Evolutionary conservation across 2,888 invertebrate species (phyloP).

Genomic region (Phanerotoma sp.): DNA sequence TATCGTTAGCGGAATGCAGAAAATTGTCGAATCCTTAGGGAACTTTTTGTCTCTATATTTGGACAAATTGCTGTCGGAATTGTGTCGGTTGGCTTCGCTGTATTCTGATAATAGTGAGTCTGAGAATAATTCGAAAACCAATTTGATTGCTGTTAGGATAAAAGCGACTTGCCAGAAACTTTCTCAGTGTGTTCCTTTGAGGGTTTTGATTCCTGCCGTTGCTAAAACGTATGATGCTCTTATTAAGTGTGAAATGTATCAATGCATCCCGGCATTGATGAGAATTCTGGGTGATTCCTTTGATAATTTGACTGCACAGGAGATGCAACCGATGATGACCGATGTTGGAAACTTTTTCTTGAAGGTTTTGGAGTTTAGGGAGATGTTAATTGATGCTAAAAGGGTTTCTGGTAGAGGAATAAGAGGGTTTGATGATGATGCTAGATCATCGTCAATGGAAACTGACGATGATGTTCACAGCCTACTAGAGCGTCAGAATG

Average conservation of each 20-base stretch:
- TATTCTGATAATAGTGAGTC: conserved; percentile 49
- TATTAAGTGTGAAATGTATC: conserved; percentile 63
- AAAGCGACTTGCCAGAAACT: conserved; percentile 68
- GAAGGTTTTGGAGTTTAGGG: conserved; percentile 69
- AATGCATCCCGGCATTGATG: conserved; percentile 73
- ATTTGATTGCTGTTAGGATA: conserved; percentile 62
- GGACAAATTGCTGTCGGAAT: conserved; percentile 68
- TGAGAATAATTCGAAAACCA: conserved; percentile 53
- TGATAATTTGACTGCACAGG: conserved; percentile 63
- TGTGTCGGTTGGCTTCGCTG: conserved; percentile 61
- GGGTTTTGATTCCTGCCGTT: conserved; percentile 76
- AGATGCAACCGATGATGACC: conserved; percentile 67
- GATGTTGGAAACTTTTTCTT: conserved; percentile 77
- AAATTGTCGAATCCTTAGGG: conserved; percentile 79
- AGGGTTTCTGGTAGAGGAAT: too few relatives aligned
- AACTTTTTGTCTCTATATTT: conserved; percentile 86
- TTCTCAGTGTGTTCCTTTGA: conserved; percentile 67
- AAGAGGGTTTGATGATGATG: too few relatives aligned
- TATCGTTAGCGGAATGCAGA: conserved; percentile 76
- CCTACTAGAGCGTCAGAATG: too few relatives aligned
- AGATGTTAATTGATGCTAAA: too few relatives aligned
- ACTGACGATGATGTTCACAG: too few relatives aligned
- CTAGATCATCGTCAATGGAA: too few relatives aligned
- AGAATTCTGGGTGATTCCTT: conserved; percentile 74
- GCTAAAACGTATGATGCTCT: conserved; percentile 67